phyloP scores from a whole-genome alignment of 2,888 invertebrate species.

The Agriotes lineatus region DNA sequence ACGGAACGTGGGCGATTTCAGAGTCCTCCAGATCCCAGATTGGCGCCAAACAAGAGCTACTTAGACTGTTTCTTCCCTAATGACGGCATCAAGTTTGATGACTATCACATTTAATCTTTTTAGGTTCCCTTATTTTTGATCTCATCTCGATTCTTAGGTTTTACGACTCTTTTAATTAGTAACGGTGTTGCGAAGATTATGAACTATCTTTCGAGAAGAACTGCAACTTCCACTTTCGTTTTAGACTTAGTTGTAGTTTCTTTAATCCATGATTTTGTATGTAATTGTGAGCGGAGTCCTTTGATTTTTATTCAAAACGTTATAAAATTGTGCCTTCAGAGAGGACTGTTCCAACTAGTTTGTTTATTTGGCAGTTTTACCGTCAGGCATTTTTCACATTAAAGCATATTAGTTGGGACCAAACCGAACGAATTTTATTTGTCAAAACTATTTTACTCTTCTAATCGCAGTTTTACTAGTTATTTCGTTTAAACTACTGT shows the following conservation, averaged over 20 bases:
- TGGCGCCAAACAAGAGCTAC: constrained; percentile 59
- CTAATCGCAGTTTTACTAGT: constrained; percentile 20
- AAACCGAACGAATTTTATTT: constrained; percentile 47
- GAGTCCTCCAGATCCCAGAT: constrained; percentile 62
- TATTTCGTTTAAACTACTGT: not conserved
- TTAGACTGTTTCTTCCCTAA: constrained; percentile 58
- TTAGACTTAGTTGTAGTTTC: not conserved
- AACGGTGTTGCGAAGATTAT: not conserved
- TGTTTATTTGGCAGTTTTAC: constrained; percentile 37
- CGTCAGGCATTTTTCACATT: constrained; percentile 36
- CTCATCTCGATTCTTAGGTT: constrained; percentile 1
- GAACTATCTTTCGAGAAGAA: not conserved
- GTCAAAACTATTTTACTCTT: constrained; percentile 2
- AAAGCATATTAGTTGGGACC: constrained; percentile 62
- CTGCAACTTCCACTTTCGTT: not conserved
- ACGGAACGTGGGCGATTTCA: constrained; percentile 87
- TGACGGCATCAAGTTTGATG: constrained; percentile 58
- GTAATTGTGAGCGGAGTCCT: too few relatives aligned
- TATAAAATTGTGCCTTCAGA: constrained; percentile 60
- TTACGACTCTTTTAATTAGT: constrained; percentile 1
- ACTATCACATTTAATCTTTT: constrained; percentile 55
- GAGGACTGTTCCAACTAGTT: constrained; percentile 50
- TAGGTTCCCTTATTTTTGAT: constrained; percentile 6
- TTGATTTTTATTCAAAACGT: not conserved
- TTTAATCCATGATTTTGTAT: not conserved